A percentile compares a stretch with the other conserved stretches of the same genome.
Evolutionary conservation across 2,888 invertebrate genomes (phyloP).

Genomic region (Plemyria rubiginata): DNA sequence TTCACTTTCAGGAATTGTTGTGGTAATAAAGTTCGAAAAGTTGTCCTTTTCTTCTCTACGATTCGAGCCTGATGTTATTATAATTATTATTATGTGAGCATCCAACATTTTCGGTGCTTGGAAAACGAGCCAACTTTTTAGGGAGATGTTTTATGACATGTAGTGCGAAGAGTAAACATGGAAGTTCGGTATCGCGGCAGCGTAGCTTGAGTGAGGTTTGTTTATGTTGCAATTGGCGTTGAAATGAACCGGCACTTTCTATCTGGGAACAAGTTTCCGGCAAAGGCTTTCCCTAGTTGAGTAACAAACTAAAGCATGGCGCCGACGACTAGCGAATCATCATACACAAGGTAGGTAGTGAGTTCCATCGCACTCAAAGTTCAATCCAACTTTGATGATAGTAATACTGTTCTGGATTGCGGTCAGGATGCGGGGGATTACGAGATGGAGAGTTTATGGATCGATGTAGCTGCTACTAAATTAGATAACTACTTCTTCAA

Average conservation of each 20-base stretch:
- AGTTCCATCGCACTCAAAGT: constrained; percentile 61
- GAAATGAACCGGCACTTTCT: constrained; percentile 69
- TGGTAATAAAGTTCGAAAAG: constrained; percentile 45
- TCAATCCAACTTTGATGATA: constrained; percentile 61
- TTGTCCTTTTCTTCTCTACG: constrained; percentile 43
- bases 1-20: constrained; percentile 43
- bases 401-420: constrained; percentile 65
- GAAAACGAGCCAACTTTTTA: constrained; percentile 53
- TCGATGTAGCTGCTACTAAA: constrained; percentile 34
- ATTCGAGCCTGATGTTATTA: constrained; percentile 41
- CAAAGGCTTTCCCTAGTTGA: constrained; percentile 68
- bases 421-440: constrained; percentile 59
- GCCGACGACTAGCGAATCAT: constrained; percentile 73
- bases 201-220: constrained; percentile 66
- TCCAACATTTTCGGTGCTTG: constrained; percentile 47
- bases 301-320: constrained; percentile 74
- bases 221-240: constrained; percentile 79
- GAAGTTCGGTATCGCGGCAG: constrained; percentile 68
- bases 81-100: constrained; percentile 48
- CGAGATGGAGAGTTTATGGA: constrained; percentile 35
- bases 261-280: constrained; percentile 64
- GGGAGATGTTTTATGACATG: constrained; percentile 62
- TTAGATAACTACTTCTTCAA: constrained; percentile 17
- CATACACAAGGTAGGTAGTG: constrained; percentile 72
- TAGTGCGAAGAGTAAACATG: constrained; percentile 66